Percentiles rank a stretch among this genome's conserved stretches.
Conservation (phyloP, 2,888 invertebrate species). For the Cyclophora albipunctata region DNA sequence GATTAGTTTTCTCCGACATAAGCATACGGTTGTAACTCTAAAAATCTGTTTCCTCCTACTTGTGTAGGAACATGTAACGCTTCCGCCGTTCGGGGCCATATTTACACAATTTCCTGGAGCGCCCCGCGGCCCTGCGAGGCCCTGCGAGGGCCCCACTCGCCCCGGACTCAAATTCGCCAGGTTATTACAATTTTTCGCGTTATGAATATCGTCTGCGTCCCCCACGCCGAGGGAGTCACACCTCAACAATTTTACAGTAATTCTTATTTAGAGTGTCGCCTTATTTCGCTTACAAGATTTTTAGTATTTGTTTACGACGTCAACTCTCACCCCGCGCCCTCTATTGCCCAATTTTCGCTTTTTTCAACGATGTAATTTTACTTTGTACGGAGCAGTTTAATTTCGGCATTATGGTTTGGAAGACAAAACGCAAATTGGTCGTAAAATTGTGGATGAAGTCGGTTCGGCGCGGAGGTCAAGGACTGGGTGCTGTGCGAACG, state of each 20-base stretch:
- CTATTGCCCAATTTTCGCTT: slow-evolving; percentile 60
- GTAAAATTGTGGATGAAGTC: slow-evolving; percentile 24
- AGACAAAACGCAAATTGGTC: slow-evolving; percentile 48
- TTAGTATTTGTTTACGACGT: slow-evolving; percentile 72
- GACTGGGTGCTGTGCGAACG: slow-evolving; percentile 47
- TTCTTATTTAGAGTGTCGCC: slow-evolving; percentile 73
- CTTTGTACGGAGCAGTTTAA: slow-evolving; percentile 34
- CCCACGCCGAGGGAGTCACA: slow-evolving; percentile 60
- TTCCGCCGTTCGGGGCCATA: slow-evolving; percentile 27
- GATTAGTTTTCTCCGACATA: no score
- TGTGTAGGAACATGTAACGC: no score
- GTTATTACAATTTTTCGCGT: slow-evolving; percentile 75
- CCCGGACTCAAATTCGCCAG: slow-evolving; percentile 51
- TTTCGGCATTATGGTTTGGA: slow-evolving; percentile 34
- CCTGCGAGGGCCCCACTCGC: slow-evolving; percentile 34
- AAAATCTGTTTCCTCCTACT: no score
- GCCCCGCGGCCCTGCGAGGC: slow-evolving; percentile 45
- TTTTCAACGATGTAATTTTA: slow-evolving; percentile 54
- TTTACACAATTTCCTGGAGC: slow-evolving; percentile 69
- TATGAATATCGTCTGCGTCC: slow-evolving; percentile 71
- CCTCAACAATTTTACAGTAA: slow-evolving; percentile 73
- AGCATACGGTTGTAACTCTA: no score
- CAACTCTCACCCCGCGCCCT: slow-evolving; percentile 49
- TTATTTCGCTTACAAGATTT: slow-evolving; percentile 73
- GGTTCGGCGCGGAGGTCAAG: slow-evolving; percentile 51